Conservation (phyloP, 2,113 vertebrate species). For the Etheostoma cragini region DNA sequence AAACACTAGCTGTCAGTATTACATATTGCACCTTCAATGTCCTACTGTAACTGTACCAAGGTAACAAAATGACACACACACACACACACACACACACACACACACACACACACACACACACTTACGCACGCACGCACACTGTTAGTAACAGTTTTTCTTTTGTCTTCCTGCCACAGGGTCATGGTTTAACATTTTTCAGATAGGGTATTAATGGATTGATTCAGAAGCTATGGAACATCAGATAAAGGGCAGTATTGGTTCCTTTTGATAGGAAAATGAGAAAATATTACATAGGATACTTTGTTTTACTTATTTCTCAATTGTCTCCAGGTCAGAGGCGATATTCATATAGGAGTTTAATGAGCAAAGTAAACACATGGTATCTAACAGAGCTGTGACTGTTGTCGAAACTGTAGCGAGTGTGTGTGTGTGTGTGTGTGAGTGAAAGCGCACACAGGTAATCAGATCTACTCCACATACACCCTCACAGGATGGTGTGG, state of each 20-base stretch:
- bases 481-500: slow-evolving; percentile 55
- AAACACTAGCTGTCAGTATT: too few species aligned
- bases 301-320: not conserved
- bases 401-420: slow-evolving; percentile 23
- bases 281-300: not conserved
- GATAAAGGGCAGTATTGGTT: not conserved
- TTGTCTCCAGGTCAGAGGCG: not conserved
- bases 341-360: slow-evolving; percentile 14
- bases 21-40: too few species aligned
- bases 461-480: slow-evolving; percentile 69
- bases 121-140: not conserved
- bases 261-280: not conserved
- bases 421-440: slow-evolving; percentile 24
- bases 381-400: slow-evolving; percentile 21
- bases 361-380: not conserved
- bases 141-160: not conserved
- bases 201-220: not conserved
- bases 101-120: not conserved
- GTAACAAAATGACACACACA: not conserved
- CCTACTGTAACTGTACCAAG: too few species aligned
- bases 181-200: not conserved
- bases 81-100: not conserved
- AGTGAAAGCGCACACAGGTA: slow-evolving; percentile 32
- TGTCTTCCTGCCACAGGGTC: not conserved
- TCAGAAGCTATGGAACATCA: not conserved